A percentile compares a stretch with the other conserved stretches of the same genome.
phyloP scores from a whole-genome alignment of 2,113 vertebrate species.

The Cryptomyrus ogoouensis region DNA sequence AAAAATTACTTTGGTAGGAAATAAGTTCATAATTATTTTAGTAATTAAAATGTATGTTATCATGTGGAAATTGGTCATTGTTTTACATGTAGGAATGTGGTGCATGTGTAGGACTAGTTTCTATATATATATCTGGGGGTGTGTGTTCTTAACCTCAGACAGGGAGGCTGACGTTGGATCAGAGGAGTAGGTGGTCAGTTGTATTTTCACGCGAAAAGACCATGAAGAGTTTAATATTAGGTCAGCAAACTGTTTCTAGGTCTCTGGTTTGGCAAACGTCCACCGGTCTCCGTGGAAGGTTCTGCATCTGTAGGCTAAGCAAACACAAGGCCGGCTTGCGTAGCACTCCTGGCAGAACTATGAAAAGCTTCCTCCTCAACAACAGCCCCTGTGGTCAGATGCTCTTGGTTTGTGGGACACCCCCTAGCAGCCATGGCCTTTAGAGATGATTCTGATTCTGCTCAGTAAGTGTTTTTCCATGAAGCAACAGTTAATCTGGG shows the following conservation, averaged over 20 bases:
- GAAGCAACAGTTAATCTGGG: not conserved
- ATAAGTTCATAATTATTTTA: not conserved
- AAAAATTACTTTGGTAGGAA: not conserved
- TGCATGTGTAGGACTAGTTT: not conserved
- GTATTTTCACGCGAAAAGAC: not conserved
- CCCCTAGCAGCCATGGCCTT: not conserved
- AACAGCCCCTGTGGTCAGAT: constrained; percentile 3
- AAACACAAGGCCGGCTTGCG: not conserved
- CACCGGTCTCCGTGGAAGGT: not conserved
- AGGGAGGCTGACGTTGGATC: not conserved
- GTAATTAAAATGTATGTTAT: not conserved
- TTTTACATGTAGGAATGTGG: not conserved
- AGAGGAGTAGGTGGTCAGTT: not conserved
- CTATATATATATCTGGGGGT: not conserved
- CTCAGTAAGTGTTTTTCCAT: not conserved
- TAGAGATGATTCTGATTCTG: not conserved
- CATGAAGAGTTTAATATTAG: not conserved
- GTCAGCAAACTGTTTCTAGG: not conserved
- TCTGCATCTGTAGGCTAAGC: not conserved
- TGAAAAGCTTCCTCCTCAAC: not conserved
- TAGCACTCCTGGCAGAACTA: not conserved
- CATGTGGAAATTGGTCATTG: not conserved
- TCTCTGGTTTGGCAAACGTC: not conserved
- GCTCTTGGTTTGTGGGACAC: not conserved
- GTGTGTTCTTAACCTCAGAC: not conserved